phyloP scores from a whole-genome alignment of 2,888 invertebrate species.

The Epinotia nisella region DNA sequence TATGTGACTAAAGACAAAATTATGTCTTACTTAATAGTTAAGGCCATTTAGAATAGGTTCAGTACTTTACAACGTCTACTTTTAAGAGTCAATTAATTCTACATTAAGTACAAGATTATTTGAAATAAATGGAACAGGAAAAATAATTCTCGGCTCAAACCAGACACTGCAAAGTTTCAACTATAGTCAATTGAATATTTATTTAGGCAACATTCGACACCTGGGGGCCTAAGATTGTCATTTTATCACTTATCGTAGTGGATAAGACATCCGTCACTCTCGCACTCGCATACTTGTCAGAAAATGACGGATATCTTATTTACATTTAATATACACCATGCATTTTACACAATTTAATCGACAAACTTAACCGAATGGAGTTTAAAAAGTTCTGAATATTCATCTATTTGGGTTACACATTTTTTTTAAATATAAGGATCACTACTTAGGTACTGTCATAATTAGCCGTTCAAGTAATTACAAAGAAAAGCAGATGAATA shows the following conservation, averaged over 20 bases:
- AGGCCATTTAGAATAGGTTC: conserved; percentile 16
- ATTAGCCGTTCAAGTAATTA: neutral
- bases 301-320: too few relatives aligned
- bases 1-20: neutral
- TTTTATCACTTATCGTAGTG: too few relatives aligned
- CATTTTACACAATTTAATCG: too few relatives aligned
- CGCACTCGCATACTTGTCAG: too few relatives aligned
- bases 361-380: too few relatives aligned
- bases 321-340: too few relatives aligned
- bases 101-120: neutral
- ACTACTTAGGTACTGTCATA: too few relatives aligned
- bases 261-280: too few relatives aligned
- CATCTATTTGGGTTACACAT: too few relatives aligned
- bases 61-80: conserved; percentile 17
- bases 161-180: neutral
- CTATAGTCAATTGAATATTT: neutral
- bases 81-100: conserved; percentile 1
- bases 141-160: neutral
- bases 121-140: conserved; percentile 23
- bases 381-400: too few relatives aligned
- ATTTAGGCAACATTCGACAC: neutral
- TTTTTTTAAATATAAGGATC: too few relatives aligned
- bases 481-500: neutral
- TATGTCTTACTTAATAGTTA: conserved; percentile 23
- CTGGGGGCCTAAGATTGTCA: neutral